These are phyloP conservation scores for Odontesthes bonariensis DNA, from an alignment of 2,113 vertebrate species.

Conservation along the genomic window DNA sequence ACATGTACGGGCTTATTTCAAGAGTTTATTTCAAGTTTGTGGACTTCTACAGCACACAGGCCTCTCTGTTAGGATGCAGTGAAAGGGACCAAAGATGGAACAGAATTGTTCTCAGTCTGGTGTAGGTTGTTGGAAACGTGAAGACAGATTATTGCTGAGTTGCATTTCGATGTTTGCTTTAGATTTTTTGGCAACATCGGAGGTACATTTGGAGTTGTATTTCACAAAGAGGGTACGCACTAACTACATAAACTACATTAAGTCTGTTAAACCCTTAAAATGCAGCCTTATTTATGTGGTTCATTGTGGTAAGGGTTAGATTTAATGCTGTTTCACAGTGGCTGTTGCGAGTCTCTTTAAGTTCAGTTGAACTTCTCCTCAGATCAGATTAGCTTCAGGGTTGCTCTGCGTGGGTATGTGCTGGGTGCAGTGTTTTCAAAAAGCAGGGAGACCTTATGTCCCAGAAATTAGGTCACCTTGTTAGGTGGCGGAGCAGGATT, in stretches of 20 bases:
- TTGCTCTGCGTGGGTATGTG: slow-evolving; percentile 8
- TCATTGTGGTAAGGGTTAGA: background rate
- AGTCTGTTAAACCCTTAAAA: background rate
- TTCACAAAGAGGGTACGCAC: background rate
- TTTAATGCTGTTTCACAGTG: background rate
- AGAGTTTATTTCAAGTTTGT: no score
- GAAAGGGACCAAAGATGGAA: no score
- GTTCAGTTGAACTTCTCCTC: slow-evolving; percentile 24
- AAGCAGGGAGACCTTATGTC: slow-evolving; percentile 57
- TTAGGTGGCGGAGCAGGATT: slow-evolving; percentile 73
- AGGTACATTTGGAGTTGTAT: background rate
- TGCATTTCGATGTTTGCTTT: background rate
- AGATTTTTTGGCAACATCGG: background rate
- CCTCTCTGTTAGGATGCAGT: no score
- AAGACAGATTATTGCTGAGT: no score
- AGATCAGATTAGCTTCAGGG: slow-evolving; percentile 25
- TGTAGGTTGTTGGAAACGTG: no score
- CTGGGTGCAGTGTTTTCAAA: slow-evolving; percentile 44
- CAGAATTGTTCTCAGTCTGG: no score
- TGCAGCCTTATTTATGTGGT: background rate
- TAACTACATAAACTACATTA: no score
- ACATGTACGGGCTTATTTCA: no score
- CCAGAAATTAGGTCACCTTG: slow-evolving; percentile 78
- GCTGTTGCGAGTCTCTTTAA: slow-evolving; percentile 5
- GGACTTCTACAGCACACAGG: no score